These are phyloP conservation scores for Clamator glandarius DNA, from an alignment of 2,797 vertebrate genomes.

Conservation along the genomic window DNA sequence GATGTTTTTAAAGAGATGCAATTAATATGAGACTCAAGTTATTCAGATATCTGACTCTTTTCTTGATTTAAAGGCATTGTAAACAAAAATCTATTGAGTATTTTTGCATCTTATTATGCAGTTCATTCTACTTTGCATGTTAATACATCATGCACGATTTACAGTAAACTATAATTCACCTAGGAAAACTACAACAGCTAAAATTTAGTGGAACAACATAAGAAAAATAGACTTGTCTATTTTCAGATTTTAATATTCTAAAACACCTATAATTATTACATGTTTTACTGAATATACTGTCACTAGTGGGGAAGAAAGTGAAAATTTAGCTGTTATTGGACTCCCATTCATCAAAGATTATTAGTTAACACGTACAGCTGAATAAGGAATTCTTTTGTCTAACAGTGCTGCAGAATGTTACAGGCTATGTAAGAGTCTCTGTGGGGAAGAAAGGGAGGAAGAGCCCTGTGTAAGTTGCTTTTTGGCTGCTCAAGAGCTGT, in stretches of 20 bases:
- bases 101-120: neutral
- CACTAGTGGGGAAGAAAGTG: neutral
- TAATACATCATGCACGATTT: neutral
- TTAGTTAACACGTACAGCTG: neutral
- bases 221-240: neutral
- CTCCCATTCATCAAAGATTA: neutral
- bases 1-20: neutral
- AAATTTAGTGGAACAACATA: neutral
- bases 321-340: neutral
- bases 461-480: neutral
- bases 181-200: neutral
- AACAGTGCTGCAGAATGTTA: neutral
- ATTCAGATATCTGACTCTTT: neutral
- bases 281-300: neutral
- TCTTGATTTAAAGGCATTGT: neutral
- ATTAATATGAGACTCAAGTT: neutral
- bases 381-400: neutral
- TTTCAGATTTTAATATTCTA: neutral
- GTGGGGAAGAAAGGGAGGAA: neutral
- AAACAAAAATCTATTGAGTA: neutral
- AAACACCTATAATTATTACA: neutral
- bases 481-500: neutral
- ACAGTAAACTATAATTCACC: neutral
- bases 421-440: neutral
- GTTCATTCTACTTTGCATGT: neutral